Evolutionary conservation across 2,888 invertebrate species (phyloP).

Genomic region (Meliscaeva auricollis): DNA sequence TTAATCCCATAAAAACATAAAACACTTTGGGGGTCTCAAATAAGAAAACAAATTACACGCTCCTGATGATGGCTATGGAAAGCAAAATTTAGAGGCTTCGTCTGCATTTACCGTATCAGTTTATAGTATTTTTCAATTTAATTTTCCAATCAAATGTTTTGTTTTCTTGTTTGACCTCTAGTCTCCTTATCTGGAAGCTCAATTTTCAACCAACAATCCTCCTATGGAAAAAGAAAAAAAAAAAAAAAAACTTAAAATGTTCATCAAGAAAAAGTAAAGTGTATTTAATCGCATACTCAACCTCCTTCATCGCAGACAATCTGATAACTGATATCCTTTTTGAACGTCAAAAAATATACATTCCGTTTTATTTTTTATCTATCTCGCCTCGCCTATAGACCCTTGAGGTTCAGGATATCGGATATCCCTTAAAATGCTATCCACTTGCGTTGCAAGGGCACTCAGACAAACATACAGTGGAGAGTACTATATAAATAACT

Average conservation of each 20-base stretch:
- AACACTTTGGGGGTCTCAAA: no score
- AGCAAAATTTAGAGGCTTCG: no score
- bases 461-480: constrained; percentile 6
- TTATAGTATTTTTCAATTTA: no score
- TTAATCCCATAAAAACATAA: no score
- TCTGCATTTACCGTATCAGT: no score
- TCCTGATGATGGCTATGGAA: no score
- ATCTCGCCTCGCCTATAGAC: background rate
- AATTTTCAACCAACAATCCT: background rate
- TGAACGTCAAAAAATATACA: background rate
- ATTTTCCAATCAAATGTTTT: no score
- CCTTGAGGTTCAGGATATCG: background rate
- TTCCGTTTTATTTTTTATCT: background rate
- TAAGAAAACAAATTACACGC: no score
- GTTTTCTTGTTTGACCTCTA: no score
- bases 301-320: constrained; percentile 11
- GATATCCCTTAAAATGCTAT: constrained; percentile 18
- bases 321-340: constrained; percentile 3
- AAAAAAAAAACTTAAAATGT: background rate
- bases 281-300: constrained; percentile 8
- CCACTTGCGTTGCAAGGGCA: constrained; percentile 13
- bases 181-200: background rate
- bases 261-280: background rate
- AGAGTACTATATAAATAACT: background rate
- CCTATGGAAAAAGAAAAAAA: no score